Conservation (phyloP, 2,888 invertebrate species). For the Quadroppia sp. region DNA sequence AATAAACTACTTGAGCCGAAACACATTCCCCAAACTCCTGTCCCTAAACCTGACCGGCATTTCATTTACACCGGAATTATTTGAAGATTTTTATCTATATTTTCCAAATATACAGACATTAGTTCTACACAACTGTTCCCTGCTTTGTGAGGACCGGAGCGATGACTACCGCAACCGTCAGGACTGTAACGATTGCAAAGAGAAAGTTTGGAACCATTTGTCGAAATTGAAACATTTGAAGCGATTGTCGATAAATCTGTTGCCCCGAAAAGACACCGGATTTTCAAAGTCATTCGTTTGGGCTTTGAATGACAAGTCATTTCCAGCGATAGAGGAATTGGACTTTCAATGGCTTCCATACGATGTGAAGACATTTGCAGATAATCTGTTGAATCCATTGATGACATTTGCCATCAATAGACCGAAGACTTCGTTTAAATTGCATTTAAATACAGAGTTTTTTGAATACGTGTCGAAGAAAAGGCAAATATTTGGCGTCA, state of each 20-base stretch:
- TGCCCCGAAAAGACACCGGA: slow-evolving; percentile 28
- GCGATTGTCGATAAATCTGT: background rate
- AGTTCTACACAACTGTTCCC: slow-evolving; percentile 24
- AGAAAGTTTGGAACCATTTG: slow-evolving; percentile 13
- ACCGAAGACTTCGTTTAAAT: background rate
- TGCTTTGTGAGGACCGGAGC: background rate
- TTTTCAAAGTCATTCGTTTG: slow-evolving; percentile 24
- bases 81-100: background rate
- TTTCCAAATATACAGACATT: background rate
- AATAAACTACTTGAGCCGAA: background rate
- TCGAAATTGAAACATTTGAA: slow-evolving; percentile 3
- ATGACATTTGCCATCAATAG: background rate
- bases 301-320: background rate
- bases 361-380: background rate
- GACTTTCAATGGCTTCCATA: slow-evolving; percentile 31
- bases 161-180: background rate
- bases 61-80: background rate
- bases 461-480: slow-evolving; percentile 2
- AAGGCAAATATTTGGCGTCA: background rate
- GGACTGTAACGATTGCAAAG: slow-evolving; percentile 21
- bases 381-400: slow-evolving; percentile 15
- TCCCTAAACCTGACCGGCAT: slow-evolving; percentile 17
- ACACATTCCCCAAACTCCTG: background rate
- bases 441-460: slow-evolving; percentile 15
- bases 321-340: background rate